phyloP scores from a whole-genome alignment of 2,113 vertebrate species.

The Hylia prasina region DNA sequence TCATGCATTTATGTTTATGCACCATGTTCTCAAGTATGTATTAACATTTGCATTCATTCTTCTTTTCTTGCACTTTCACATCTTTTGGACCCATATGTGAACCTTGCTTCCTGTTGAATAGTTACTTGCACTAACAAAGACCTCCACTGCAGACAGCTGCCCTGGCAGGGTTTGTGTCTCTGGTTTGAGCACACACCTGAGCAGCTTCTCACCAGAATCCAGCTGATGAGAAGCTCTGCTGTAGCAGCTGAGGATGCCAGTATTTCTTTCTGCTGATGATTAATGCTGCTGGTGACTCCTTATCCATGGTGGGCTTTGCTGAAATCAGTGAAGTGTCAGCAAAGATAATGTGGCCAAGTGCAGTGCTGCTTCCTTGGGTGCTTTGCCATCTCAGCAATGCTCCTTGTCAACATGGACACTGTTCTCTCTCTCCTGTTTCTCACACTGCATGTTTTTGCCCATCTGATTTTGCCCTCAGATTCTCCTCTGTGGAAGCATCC shows the following conservation, averaged over 20 bases:
- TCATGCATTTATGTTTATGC: not conserved
- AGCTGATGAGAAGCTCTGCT: not conserved
- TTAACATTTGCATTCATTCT: not conserved
- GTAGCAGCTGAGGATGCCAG: not conserved
- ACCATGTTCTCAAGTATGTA: not conserved
- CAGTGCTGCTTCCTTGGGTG: not conserved
- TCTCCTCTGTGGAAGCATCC: constrained; percentile 83
- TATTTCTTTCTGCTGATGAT: not conserved
- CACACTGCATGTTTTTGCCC: not conserved
- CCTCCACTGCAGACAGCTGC: not conserved
- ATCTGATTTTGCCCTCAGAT: constrained; percentile 68
- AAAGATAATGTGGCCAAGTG: not conserved
- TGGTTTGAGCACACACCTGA: not conserved
- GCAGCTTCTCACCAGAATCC: not conserved
- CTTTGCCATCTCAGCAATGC: not conserved
- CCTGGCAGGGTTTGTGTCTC: not conserved
- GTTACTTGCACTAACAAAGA: not conserved
- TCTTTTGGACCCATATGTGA: not conserved
- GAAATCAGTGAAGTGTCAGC: not conserved
- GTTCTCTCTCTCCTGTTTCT: not conserved
- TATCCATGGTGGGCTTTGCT: not conserved
- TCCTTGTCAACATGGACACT: not conserved
- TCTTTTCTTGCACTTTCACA: not conserved
- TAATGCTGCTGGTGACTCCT: not conserved
- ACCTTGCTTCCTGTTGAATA: not conserved